These are phyloP conservation scores for Poeciliopsis paucimaculata DNA, from an alignment of 2,797 vertebrate species.

Conservation along the genomic window DNA sequence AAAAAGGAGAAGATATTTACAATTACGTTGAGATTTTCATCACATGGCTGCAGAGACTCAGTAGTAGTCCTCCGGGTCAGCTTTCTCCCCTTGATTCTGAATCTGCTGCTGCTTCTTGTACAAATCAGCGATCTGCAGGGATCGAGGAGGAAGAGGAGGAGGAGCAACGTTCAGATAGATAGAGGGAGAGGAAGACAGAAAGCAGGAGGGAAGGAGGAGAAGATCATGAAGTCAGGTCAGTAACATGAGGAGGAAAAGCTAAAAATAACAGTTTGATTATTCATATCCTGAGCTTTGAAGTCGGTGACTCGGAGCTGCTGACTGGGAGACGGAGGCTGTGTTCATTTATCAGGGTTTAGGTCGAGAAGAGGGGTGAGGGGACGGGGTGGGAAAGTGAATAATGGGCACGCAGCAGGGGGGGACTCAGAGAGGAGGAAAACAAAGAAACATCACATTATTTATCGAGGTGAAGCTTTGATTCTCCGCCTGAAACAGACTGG, in stretches of 20 bases:
- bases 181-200: conserved; percentile 5
- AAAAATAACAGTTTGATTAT: conserved; percentile 73
- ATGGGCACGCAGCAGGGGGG: conserved; percentile 31
- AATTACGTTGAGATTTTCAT: conserved; percentile 50
- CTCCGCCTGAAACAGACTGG: conserved; percentile 1
- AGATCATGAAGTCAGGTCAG: conserved; percentile 59
- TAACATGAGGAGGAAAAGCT: conserved; percentile 57
- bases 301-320: conserved; percentile 53
- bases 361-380: conserved; percentile 9
- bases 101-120: conserved; percentile 92
- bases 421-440: conserved; percentile 39
- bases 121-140: conserved; percentile 85
- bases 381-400: conserved; percentile 40
- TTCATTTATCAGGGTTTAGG: conserved; percentile 35
- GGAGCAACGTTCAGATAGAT: conserved; percentile 12
- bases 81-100: conserved; percentile 87
- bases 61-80: conserved; percentile 84
- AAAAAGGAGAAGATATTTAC: conserved; percentile 65
- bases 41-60: conserved; percentile 65
- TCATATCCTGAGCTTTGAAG: conserved; percentile 65
- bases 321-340: conserved; percentile 48
- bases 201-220: conserved; percentile 14
- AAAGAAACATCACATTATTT: conserved; percentile 25
- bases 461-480: conserved; percentile 34
- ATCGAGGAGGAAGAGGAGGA: conserved; percentile 6